These are phyloP conservation scores for Meleagris gallopavo DNA, from an alignment of 2,113 vertebrate genomes.

Conservation along the genomic window DNA sequence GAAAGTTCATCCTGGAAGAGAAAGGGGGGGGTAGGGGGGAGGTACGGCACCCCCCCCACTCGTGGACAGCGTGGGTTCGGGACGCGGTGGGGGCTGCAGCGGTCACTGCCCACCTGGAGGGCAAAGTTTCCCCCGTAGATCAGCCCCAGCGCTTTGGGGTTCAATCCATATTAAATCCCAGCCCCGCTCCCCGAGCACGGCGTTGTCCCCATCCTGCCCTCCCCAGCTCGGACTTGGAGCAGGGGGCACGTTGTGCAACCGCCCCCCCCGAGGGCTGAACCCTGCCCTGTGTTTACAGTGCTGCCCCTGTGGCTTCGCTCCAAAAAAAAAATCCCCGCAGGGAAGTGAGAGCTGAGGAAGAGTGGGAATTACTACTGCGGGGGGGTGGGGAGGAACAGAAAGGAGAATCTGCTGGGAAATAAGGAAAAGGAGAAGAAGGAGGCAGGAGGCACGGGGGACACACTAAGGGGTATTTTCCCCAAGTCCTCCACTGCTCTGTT, in stretches of 20 bases:
- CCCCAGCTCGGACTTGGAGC: not conserved
- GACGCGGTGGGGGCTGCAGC: rapidly evolving
- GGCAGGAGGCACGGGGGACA: not conserved
- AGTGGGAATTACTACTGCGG: no score
- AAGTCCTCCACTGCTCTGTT: not conserved
- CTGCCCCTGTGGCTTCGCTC: not conserved
- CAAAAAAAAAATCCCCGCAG: not conserved
- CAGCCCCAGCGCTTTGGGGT: not conserved
- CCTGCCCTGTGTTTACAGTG: not conserved
- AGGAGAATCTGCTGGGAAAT: not conserved
- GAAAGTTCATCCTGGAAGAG: not conserved
- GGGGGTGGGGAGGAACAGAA: no score
- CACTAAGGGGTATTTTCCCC: no score
- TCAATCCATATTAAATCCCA: not conserved
- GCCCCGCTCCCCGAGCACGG: rapidly evolving
- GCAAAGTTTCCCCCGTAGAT: not conserved
- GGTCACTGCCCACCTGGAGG: no score
- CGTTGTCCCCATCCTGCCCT: not conserved
- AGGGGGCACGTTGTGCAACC: not conserved
- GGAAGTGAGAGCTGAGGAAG: not conserved
- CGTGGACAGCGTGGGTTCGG: rapidly evolving
- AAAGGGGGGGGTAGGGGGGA: no score
- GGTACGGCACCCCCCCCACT: not conserved
- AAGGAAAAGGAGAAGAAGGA: not conserved
- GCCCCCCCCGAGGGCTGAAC: not conserved